phyloP scores from a whole-genome alignment of 2,797 vertebrate species.

The Cygnus olor region DNA sequence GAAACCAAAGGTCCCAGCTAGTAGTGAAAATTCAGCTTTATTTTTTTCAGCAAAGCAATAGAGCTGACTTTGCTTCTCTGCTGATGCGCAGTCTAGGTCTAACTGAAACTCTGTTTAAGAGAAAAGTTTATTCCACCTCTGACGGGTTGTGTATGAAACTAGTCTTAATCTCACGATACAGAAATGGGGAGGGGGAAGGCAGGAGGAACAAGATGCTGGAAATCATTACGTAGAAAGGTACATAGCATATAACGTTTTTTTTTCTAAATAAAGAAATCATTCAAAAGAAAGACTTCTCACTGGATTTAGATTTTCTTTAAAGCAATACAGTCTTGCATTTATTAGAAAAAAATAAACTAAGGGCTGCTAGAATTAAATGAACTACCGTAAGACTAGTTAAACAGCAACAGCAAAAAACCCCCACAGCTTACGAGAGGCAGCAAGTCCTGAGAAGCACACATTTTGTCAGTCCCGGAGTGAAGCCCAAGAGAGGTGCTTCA shows the following conservation, averaged over 20 bases:
- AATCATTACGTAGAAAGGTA: background rate
- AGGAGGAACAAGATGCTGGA: background rate
- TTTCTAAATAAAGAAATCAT: background rate
- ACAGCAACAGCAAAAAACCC: background rate
- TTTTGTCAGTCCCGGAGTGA: background rate
- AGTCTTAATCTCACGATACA: background rate
- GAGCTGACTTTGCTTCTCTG: background rate
- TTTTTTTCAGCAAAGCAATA: background rate
- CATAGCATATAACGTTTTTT: background rate
- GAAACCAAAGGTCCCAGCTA: background rate
- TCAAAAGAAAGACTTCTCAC: background rate
- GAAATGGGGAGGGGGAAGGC: background rate
- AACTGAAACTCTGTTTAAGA: background rate
- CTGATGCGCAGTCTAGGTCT: background rate
- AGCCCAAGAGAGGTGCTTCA: slow-evolving; percentile 5
- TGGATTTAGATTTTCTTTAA: background rate
- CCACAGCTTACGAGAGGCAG: background rate
- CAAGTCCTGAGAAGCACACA: background rate
- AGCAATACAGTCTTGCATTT: background rate
- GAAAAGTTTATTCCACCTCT: background rate
- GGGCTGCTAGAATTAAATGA: background rate
- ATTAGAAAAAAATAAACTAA: background rate
- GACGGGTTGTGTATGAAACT: background rate
- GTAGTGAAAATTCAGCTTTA: background rate
- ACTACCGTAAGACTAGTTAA: background rate